These are phyloP conservation scores for Perccottus glenii DNA, from an alignment of 2,113 vertebrate species.

Conservation along the genomic window DNA sequence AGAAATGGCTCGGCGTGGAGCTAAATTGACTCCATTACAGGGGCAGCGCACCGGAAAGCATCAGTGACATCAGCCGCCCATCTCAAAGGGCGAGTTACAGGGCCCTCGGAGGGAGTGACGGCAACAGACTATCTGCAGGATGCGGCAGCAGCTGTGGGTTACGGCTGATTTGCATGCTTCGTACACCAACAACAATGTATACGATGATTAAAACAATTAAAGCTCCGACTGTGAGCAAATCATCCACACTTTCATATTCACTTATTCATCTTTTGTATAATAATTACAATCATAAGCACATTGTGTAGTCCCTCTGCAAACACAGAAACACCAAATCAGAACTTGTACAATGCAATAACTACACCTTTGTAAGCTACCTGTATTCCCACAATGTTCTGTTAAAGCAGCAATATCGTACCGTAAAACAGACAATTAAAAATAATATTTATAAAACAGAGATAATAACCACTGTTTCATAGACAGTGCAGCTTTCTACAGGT, in stretches of 20 bases:
- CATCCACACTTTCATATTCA: not conserved
- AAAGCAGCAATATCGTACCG: no score
- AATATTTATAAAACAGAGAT: no score
- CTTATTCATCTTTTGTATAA: not conserved
- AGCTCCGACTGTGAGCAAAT: not conserved
- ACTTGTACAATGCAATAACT: no score
- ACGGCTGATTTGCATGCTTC: conserved; percentile 50
- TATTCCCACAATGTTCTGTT: no score
- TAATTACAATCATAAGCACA: not conserved
- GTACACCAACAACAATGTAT: not conserved
- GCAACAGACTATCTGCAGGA: conserved; percentile 46
- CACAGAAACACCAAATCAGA: no score
- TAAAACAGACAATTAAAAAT: no score
- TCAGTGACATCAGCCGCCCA: conserved; percentile 72
- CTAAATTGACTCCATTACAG: conserved; percentile 79
- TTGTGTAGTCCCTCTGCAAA: not conserved
- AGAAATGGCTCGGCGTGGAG: conserved; percentile 67
- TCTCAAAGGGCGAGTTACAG: conserved; percentile 45
- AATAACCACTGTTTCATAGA: no score
- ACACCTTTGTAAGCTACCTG: no score
- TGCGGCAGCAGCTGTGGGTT: conserved; percentile 38
- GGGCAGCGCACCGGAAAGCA: conserved; percentile 67
- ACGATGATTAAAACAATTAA: not conserved
- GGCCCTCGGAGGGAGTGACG: conserved; percentile 52
- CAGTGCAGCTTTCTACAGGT: no score